These are phyloP conservation scores for Notodonta dromedarius DNA, from an alignment of 2,888 invertebrate genomes.

Conservation along the genomic window DNA sequence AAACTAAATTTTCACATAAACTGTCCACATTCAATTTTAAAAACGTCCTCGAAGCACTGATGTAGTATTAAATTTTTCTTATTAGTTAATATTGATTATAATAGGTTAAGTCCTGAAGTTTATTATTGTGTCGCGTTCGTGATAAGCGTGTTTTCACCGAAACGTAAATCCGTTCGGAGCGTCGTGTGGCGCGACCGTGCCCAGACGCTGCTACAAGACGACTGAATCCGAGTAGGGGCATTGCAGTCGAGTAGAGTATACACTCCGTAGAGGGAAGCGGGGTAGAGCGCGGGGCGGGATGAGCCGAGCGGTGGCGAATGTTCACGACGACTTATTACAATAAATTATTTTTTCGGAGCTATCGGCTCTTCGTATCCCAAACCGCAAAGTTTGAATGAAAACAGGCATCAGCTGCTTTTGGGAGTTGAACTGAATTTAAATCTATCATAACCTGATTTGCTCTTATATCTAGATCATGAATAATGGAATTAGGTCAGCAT, in stretches of 20 bases:
- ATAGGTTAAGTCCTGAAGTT: constrained; percentile 44
- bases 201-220: constrained; percentile 76
- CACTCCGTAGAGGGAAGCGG: constrained; percentile 54
- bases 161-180: constrained; percentile 71
- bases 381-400: constrained; percentile 72
- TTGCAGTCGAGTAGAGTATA: constrained; percentile 78
- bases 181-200: constrained; percentile 79
- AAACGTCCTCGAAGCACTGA: constrained; percentile 30
- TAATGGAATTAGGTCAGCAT: not conserved
- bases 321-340: constrained; percentile 82
- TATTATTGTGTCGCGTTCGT: constrained; percentile 61
- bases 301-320: constrained; percentile 81
- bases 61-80: constrained; percentile 20
- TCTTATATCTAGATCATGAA: not conserved
- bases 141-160: constrained; percentile 75
- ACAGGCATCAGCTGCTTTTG: constrained; percentile 59
- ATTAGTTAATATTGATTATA: constrained; percentile 23
- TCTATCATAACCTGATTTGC: not conserved
- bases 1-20: constrained; percentile 56
- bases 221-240: constrained; percentile 75
- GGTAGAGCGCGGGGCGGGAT: constrained; percentile 68
- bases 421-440: constrained; percentile 27
- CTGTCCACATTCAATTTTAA: constrained; percentile 52
- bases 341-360: constrained; percentile 80
- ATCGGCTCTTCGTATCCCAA: constrained; percentile 65